Evolutionary conservation across 1,140 invertebrate genomes (phyloP).

Genomic region (Marisa cornuarietis): DNA sequence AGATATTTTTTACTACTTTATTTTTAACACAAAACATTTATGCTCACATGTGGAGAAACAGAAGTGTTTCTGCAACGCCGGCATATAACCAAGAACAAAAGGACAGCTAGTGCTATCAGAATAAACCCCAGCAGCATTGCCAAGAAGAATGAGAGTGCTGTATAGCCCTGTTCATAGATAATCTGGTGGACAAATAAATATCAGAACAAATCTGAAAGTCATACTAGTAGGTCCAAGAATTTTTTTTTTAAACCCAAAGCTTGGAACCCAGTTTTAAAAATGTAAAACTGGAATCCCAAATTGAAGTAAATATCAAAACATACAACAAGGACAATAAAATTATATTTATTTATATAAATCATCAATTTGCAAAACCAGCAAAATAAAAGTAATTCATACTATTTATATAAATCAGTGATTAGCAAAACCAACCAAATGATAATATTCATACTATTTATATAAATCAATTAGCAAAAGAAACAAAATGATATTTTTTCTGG

Average conservation of each 20-base stretch:
- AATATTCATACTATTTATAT: too few relatives aligned
- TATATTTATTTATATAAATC: too few relatives aligned
- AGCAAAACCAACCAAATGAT: too few relatives aligned
- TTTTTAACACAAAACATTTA: too few relatives aligned
- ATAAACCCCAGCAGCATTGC: conserved; percentile 46
- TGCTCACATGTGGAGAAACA: conserved; percentile 29
- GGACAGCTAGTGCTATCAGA: conserved; percentile 41
- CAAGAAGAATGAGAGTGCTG: conserved; percentile 52
- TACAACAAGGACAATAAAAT: too few relatives aligned
- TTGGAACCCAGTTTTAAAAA: neutral
- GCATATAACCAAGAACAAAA: conserved; percentile 33
- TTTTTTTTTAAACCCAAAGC: neutral
- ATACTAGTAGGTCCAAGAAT: neutral
- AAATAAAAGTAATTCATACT: too few relatives aligned
- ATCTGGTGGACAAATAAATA: conserved; percentile 41
- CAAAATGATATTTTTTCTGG: neutral
- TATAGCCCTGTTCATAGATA: conserved; percentile 57
- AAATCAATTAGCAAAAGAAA: neutral
- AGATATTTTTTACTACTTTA: too few relatives aligned
- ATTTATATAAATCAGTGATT: too few relatives aligned
- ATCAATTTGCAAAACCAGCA: too few relatives aligned
- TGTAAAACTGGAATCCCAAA: too few relatives aligned
- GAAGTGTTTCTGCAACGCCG: conserved; percentile 3
- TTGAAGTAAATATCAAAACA: too few relatives aligned
- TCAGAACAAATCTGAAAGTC: neutral